Percentiles rank a stretch among this genome's conserved stretches.
phyloP scores from a whole-genome alignment of 2,113 vertebrate species.

The Neogobius melanostomus region DNA sequence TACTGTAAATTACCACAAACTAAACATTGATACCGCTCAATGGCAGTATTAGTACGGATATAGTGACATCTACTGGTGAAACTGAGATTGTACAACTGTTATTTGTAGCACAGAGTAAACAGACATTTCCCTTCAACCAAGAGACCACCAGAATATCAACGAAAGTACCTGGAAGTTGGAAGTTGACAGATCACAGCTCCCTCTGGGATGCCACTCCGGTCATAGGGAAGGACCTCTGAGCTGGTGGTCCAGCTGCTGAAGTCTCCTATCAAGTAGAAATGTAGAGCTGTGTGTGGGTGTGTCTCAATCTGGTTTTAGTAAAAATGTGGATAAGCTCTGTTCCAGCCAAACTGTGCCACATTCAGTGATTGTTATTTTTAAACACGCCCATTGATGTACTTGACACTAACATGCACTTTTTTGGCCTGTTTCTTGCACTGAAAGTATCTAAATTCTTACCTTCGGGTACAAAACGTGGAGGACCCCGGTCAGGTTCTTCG shows the following conservation, averaged over 20 bases:
- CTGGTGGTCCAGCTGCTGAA: conserved; percentile 78
- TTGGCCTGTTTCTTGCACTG: not conserved
- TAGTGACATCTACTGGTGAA: conserved; percentile 5
- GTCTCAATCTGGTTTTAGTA: not conserved
- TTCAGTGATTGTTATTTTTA: no score
- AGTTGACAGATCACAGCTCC: conserved; percentile 62
- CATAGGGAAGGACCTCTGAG: conserved; percentile 66
- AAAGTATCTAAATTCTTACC: conserved; percentile 40
- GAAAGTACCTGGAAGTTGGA: conserved; percentile 64
- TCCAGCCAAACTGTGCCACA: no score
- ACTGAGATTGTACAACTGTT: not conserved
- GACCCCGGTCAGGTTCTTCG: conserved; percentile 29
- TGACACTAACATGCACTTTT: no score
- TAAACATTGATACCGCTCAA: not conserved
- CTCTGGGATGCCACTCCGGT: conserved; percentile 62
- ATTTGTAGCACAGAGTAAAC: not conserved
- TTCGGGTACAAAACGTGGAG: conserved; percentile 63
- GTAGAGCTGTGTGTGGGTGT: not conserved
- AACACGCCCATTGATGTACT: no score
- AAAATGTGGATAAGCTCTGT: not conserved
- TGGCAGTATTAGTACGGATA: not conserved
- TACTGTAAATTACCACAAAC: not conserved
- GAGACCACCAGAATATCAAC: not conserved
- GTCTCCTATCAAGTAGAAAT: conserved; percentile 67
- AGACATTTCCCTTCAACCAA: not conserved